Evolutionary conservation across 92 coral and sea anemone species (phyloP).

Genomic region (Metridium senile): DNA sequence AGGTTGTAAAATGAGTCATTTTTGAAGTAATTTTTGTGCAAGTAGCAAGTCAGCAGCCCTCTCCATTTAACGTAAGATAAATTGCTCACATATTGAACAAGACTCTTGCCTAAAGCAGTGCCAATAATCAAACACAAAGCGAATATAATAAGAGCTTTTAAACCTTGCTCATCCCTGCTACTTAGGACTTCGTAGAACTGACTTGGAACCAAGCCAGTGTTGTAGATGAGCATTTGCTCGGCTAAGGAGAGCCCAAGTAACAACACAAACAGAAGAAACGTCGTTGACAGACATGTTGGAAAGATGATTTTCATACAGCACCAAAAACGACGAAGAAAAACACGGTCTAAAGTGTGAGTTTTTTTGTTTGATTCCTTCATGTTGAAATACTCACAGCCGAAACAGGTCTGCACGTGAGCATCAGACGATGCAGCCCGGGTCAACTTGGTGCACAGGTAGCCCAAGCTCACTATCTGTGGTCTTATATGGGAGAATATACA

Average conservation of each 20-base stretch:
- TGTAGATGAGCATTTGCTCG: slow-evolving; percentile 87
- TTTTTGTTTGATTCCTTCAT: slow-evolving; percentile 3
- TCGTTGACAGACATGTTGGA: slow-evolving; percentile 76
- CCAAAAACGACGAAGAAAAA: slow-evolving; percentile 79
- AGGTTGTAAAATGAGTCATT: slow-evolving; percentile 73
- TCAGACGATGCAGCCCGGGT: background rate
- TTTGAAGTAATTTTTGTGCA: slow-evolving; percentile 79
- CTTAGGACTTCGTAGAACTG: slow-evolving; percentile 84
- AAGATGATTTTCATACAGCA: slow-evolving; percentile 77
- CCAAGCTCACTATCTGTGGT: too few relatives aligned
- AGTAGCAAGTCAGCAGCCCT: slow-evolving; percentile 51
- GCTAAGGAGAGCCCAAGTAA: slow-evolving; percentile 80
- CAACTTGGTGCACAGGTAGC: background rate
- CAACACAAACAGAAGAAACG: slow-evolving; percentile 67
- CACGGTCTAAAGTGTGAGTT: slow-evolving; percentile 70
- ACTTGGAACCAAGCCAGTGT: slow-evolving; percentile 93
- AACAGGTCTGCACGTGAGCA: background rate
- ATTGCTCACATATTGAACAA: slow-evolving; percentile 78
- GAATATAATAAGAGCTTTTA: slow-evolving; percentile 53
- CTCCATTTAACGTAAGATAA: slow-evolving; percentile 86
- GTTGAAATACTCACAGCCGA: background rate
- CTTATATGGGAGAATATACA: too few relatives aligned
- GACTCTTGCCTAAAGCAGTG: slow-evolving; percentile 70
- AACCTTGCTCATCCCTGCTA: slow-evolving; percentile 68
- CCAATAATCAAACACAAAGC: slow-evolving; percentile 66